Evolutionary conservation across 2,797 vertebrate species (phyloP).

Genomic region (Benthosema pterotum): DNA sequence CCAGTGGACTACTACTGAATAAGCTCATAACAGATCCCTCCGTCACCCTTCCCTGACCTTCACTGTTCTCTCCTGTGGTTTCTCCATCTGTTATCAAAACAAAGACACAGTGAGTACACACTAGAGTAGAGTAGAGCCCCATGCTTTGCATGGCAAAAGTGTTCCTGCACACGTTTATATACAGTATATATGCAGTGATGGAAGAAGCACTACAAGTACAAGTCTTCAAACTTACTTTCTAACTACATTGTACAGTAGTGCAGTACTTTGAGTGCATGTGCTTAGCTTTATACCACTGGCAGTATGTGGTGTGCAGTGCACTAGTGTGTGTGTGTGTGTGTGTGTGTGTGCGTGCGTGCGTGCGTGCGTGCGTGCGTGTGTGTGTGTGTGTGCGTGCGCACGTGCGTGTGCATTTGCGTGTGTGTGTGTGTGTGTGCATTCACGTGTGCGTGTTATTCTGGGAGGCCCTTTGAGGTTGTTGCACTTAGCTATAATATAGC

Average conservation of each 20-base stretch:
- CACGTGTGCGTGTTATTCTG: background rate
- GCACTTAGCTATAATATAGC: background rate
- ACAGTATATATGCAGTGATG: no score
- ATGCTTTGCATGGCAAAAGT: background rate
- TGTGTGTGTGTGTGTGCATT: background rate
- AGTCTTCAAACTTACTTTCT: no score
- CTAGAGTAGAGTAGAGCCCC: constrained; percentile 22
- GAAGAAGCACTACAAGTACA: no score
- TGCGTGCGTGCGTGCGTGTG: background rate
- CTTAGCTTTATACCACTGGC: no score
- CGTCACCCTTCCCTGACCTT: constrained; percentile 28
- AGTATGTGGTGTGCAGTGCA: no score
- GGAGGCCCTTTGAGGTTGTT: background rate
- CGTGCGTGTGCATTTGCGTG: background rate
- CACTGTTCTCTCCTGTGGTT: constrained; percentile 19
- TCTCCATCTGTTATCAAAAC: constrained; percentile 41
- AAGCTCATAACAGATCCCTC: background rate
- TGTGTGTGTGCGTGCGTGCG: background rate
- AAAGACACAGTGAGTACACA: constrained; percentile 23
- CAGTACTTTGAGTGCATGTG: no score
- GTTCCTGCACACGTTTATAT: no score
- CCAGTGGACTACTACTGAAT: constrained; percentile 9
- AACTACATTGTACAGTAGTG: no score
- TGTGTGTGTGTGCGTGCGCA: background rate
- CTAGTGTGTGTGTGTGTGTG: no score